Evolutionary conservation across 2,113 vertebrate genomes (phyloP), one percentile per base, ranked within the genome.

Genomic region (Lonchura striata): DNA sequence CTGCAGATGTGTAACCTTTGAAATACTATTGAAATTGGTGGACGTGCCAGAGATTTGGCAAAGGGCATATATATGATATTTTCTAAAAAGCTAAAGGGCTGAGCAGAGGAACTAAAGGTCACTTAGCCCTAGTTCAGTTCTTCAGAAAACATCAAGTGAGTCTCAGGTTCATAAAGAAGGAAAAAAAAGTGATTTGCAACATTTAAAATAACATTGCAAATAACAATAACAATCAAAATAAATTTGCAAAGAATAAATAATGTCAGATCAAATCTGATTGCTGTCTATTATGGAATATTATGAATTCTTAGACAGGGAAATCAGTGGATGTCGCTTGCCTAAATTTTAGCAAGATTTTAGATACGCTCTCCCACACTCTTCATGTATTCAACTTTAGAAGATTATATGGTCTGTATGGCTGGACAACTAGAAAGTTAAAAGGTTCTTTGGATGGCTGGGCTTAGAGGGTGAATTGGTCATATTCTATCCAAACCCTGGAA

Each of bases 1-100:
- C n/a, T 0, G 0, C 17, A 22, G 24, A 35, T 61, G 1, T 30
- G 19, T 37, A 37, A 35, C 2, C 9, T 80, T 50, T 85, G 44
- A 72, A 88, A 90, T 28, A 37, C 30, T 78, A 3, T 49, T 46
- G 31, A 76, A 60, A 30, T 41, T 0, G 0, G 24, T 64, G 19
- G 30, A 75, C 15, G 3, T 77, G 42, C 12, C 39, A 21, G 47
- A 7, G 6, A 15, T 74, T 44, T 78, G 39, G 35, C 65, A 65
- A 66, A 78, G 42, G 35, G 6, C n/a, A 33, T 31, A 22, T 23
- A 3, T 66, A 35, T 56, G 15, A 19, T 19, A 37, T 33, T 75
- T 66, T 16, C 25, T 13, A 39, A 77, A 81, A 88, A 54, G 9
- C 21, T 27, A 25, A 28, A 60, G n/a, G 11, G 27, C 42, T 5